Base-by-base conservation (phyloP, 2,888 invertebrate species). In the Lasioglossum oenotherae region DNA sequence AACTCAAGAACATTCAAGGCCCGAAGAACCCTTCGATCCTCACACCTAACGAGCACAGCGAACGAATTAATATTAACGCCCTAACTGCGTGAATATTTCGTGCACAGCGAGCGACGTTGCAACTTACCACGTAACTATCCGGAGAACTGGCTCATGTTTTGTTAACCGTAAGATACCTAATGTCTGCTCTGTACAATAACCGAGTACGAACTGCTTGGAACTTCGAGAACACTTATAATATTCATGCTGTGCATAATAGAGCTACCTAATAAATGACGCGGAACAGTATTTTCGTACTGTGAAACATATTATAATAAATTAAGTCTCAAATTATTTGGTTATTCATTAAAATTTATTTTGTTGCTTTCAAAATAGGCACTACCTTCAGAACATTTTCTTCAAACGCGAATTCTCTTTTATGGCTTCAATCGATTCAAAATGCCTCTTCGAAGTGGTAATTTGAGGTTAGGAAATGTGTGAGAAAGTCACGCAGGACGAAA, bases 41-140 rank as follows among this genome's bases (percentile, higher is more conserved):
- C 27, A 5, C 14, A 1, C 44, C 1, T 44, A 44, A 44, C 16
- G 16, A n/a, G 38, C 6, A 27, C 27, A 2, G 14, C 16, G 31
- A 49, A 31, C 16, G 46, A 73, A 49, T 73, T 31, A 46, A 49
- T 46, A 72, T 72, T 72, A 72, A 72, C 14, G 6, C 27, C 46
- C 14, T 31, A 6, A 71, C 41, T n/a, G 71, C 27, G 27, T 72
- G 19, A 72, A 46, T 72, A 72, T 72, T 72, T 72, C 72, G 27
- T 3, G 27, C 44, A 27, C 72, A 16, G 27, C 27, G 16, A 1
- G 27, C 27, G 46, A 72, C 27, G 44, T 27, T 46, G 72, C 27
- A 72, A 44, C 72, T 46, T 44, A 8, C 44, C 16, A 27, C 10
- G 16, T 31, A 72, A 72, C 27, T 72, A 44, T 44, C 72, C 44